phyloP scores from a whole-genome alignment of 2,888 invertebrate species.

The Rugalucina vietnamica region DNA sequence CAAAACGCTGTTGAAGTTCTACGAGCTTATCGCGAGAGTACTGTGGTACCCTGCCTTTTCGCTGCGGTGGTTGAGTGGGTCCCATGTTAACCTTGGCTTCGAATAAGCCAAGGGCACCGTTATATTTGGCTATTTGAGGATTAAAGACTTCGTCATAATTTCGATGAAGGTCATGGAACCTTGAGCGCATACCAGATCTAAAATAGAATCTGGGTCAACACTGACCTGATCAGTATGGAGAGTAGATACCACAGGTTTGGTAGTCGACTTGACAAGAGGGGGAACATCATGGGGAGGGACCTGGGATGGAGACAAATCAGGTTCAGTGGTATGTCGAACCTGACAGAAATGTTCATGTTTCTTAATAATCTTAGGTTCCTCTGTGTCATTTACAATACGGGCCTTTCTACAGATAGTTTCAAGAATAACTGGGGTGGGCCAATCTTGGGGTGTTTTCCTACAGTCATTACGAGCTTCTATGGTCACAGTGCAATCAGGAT shows the following conservation, averaged over 20 bases:
- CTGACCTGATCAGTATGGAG: too few relatives aligned
- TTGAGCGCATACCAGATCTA: background rate
- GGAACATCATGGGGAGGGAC: too few relatives aligned
- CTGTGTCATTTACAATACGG: conserved; percentile 20
- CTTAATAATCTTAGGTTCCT: conserved; percentile 22
- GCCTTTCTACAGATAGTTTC: conserved; percentile 39
- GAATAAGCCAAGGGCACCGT: conserved; percentile 55
- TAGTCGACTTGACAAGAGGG: too few relatives aligned
- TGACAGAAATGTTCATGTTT: conserved; percentile 32
- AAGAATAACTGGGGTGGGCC: conserved; percentile 22
- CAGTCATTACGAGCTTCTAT: conserved; percentile 31
- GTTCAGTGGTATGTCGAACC: background rate
- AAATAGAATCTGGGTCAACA: conserved; percentile 46
- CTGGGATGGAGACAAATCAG: background rate
- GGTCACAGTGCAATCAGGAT: conserved; percentile 15
- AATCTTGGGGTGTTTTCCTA: background rate
- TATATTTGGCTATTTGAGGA: conserved; percentile 53
- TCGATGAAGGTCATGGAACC: conserved; percentile 27
- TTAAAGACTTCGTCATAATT: conserved; percentile 56
- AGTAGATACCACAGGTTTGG: too few relatives aligned
- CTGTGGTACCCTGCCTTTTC: conserved; percentile 65
- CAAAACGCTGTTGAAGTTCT: conserved; percentile 62
- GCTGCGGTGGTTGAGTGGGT: conserved; percentile 64
- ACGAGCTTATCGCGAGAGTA: conserved; percentile 54
- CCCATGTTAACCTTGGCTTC: conserved; percentile 64